Conservation (phyloP, 2,113 vertebrate genomes). For the Hydropotes inermis region DNA sequence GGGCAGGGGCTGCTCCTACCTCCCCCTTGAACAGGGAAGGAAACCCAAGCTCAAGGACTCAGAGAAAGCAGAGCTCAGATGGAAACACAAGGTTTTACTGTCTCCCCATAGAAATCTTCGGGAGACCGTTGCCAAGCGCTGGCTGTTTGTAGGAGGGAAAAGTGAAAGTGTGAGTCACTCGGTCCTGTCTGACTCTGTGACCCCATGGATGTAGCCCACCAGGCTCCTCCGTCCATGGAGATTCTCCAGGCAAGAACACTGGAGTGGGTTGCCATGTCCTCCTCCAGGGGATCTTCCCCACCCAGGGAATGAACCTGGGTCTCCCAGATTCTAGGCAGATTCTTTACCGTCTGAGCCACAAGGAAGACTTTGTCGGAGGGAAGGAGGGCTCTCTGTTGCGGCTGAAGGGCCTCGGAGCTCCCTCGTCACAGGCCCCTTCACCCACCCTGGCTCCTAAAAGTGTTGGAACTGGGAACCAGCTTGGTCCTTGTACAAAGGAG, state of each 20-base stretch:
- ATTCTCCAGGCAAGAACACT: not conserved
- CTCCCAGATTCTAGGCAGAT: not conserved
- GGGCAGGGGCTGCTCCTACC: rapidly evolving
- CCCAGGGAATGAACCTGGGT: not conserved
- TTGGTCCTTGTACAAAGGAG: rapidly evolving
- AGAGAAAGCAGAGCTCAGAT: not conserved
- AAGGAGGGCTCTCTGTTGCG: not conserved
- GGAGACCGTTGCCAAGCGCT: rapidly evolving
- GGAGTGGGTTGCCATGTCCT: not conserved
- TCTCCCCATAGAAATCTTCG: not conserved
- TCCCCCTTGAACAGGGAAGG: not conserved
- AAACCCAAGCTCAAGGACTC: not conserved
- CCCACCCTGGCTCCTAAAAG: not conserved
- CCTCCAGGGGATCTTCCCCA: not conserved
- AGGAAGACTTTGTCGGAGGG: not conserved
- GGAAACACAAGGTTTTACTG: too few species aligned
- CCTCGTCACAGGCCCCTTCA: too few species aligned
- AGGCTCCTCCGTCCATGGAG: not conserved
- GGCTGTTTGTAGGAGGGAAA: not conserved
- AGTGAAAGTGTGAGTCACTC: not conserved
- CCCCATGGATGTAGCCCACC: not conserved
- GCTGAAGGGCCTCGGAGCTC: not conserved
- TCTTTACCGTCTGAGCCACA: not conserved
- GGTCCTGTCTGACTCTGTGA: not conserved
- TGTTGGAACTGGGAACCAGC: not conserved